Percentiles rank a stretch among this genome's conserved stretches.
phyloP scores from a whole-genome alignment of 2,113 vertebrate genomes.

The Lepidothrix coronata region DNA sequence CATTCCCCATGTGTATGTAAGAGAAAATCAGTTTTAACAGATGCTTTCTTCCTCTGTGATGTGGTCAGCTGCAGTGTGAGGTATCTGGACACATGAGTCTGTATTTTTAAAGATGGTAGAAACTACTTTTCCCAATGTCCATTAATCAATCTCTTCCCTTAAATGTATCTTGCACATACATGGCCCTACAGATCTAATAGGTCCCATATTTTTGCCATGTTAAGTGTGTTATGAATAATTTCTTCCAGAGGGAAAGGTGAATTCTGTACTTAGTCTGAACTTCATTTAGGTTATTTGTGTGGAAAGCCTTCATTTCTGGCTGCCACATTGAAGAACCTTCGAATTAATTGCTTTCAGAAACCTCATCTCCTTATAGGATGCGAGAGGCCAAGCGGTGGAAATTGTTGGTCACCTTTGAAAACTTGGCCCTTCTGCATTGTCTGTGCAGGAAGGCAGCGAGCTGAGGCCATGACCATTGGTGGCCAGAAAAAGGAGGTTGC shows the following conservation, averaged over 20 bases:
- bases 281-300: background rate
- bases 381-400: background rate
- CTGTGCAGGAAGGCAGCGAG: rapidly evolving
- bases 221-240: background rate
- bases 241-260: background rate
- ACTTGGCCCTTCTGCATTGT: rapidly evolving
- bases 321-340: background rate
- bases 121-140: background rate
- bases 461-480: rapidly evolving
- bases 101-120: background rate
- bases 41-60: background rate
- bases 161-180: background rate
- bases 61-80: background rate
- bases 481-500: background rate
- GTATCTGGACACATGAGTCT: background rate
- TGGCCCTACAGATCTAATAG: background rate
- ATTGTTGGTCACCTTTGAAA: background rate
- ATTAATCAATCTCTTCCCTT: background rate
- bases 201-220: background rate
- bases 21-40: background rate
- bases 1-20: background rate
- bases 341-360: background rate
- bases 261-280: background rate
- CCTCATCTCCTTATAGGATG: background rate
- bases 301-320: background rate